A percentile compares a stretch with the other conserved stretches of the same genome.
Evolutionary conservation across 2,113 vertebrate species (phyloP).

Genomic region (Dolichallabes microphthalmus): DNA sequence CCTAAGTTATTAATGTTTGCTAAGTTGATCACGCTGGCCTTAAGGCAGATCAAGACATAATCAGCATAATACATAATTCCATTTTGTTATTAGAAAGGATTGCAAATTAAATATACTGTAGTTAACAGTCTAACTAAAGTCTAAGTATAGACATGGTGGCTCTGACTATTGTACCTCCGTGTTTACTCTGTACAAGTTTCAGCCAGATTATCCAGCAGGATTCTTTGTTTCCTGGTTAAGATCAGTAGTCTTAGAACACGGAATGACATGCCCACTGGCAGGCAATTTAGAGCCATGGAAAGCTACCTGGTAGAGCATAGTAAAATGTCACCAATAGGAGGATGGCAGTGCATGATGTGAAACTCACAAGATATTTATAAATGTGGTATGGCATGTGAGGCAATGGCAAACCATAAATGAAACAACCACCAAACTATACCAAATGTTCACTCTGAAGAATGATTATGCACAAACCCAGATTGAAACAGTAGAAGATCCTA

Average conservation of each 20-base stretch:
- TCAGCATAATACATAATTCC: background rate
- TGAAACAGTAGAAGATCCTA: background rate
- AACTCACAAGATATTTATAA: background rate
- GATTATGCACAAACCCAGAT: background rate
- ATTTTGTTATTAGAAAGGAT: background rate
- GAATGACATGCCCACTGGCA: background rate
- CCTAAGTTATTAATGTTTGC: conserved; percentile 39
- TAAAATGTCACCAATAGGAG: background rate
- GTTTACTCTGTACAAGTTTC: background rate
- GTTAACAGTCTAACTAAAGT: background rate
- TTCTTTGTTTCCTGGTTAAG: background rate
- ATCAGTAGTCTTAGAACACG: background rate
- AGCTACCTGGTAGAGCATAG: background rate
- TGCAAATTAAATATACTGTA: background rate
- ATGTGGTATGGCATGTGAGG: background rate
- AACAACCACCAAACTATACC: background rate
- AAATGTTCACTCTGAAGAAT: background rate
- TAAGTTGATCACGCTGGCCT: conserved; percentile 20
- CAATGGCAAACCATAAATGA: background rate
- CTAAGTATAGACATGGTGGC: background rate
- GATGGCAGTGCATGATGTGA: background rate
- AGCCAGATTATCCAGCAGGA: background rate
- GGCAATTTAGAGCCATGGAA: background rate
- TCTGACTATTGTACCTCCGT: background rate
- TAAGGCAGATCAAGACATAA: background rate